Percentiles rank a stretch among this genome's conserved stretches.
Evolutionary conservation across 2,888 invertebrate genomes (phyloP).

Genomic region (Alentia gelatinosa): DNA sequence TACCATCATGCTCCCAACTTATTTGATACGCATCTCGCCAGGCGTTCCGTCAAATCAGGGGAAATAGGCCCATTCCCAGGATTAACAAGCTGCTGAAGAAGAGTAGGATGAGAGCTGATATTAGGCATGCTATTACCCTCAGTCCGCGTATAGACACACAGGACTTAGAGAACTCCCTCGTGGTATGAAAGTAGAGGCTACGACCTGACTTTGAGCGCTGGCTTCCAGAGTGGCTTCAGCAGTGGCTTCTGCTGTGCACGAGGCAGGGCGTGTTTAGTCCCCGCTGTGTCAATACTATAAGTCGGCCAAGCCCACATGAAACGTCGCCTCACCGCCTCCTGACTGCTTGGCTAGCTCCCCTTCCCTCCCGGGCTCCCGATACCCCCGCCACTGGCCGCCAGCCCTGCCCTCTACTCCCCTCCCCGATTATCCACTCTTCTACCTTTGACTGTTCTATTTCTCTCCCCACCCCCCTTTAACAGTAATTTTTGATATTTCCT

Average conservation of each 20-base stretch:
- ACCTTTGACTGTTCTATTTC: background rate
- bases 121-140: too few relatives aligned
- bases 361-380: background rate
- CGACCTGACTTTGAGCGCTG: background rate
- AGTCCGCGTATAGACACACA: too few relatives aligned
- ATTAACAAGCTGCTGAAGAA: too few relatives aligned
- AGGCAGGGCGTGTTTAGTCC: background rate
- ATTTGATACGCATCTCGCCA: too few relatives aligned
- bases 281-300: constrained; percentile 24
- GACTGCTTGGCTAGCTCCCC: background rate
- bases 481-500: too few relatives aligned
- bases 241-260: background rate
- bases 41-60: too few relatives aligned
- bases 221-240: background rate
- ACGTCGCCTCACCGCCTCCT: background rate
- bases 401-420: background rate
- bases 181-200: background rate
- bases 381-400: background rate
- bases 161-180: too few relatives aligned
- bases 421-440: background rate
- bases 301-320: constrained; percentile 17
- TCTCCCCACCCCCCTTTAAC: background rate
- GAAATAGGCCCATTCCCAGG: too few relatives aligned
- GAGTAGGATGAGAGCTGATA: too few relatives aligned
- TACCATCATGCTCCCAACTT: too few relatives aligned